These are phyloP conservation scores for Tauraco hartlaubi DNA, from an alignment of 2,797 vertebrate species.

Conservation along the genomic window DNA sequence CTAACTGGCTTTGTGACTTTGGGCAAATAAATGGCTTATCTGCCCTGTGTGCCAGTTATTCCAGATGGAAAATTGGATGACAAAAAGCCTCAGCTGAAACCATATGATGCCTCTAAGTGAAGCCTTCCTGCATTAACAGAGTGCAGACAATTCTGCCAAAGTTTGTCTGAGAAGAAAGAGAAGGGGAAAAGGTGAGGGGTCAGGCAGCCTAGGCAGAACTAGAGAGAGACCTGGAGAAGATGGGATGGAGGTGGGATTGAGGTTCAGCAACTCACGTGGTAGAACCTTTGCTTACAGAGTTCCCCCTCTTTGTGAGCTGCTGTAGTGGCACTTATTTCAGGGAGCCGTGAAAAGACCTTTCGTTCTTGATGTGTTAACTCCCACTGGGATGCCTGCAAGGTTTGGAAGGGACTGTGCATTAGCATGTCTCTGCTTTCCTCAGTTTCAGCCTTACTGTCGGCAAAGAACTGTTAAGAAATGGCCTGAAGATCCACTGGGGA, in stretches of 20 bases:
- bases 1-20: background rate
- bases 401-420: background rate
- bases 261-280: background rate
- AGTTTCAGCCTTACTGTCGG: background rate
- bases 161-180: background rate
- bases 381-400: background rate
- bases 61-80: background rate
- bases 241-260: background rate
- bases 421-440: background rate
- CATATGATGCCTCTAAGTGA: background rate
- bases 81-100: background rate
- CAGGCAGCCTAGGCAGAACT: background rate
- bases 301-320: background rate
- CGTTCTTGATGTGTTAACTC: background rate
- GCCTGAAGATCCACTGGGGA: background rate
- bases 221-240: background rate
- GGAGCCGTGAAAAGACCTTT: background rate
- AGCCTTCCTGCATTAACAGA: background rate
- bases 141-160: background rate
- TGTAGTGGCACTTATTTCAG: background rate
- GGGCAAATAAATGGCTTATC: background rate
- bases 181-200: background rate
- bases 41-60: background rate
- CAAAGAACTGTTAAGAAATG: background rate
- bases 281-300: background rate